A percentile compares a stretch with the other conserved stretches of the same genome.
phyloP scores from a whole-genome alignment of 2,797 vertebrate genomes.

The Gephyroberyx darwinii region DNA sequence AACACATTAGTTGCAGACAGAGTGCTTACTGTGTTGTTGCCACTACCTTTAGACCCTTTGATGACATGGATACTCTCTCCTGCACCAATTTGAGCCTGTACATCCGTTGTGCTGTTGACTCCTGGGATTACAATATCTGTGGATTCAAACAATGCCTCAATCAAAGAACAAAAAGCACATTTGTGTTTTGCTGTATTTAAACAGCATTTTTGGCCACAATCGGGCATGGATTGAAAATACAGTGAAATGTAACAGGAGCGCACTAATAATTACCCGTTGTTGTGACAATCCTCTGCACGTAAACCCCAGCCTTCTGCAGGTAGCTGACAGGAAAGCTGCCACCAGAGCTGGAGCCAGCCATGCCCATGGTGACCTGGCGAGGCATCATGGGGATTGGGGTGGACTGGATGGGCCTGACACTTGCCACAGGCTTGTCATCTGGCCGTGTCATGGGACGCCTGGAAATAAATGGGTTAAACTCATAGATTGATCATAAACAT shows the following conservation, averaged over 20 bases:
- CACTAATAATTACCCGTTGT: slow-evolving; percentile 86
- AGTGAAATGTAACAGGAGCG: not conserved
- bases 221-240: not conserved
- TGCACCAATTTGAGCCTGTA: slow-evolving; percentile 95
- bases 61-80: slow-evolving; percentile 98
- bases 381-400: slow-evolving; percentile 99
- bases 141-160: slow-evolving; percentile 16
- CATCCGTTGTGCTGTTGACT: slow-evolving; percentile 93
- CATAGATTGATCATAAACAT: slow-evolving; percentile 17
- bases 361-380: slow-evolving; percentile 88
- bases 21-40: not conserved
- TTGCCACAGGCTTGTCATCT: slow-evolving; percentile 96
- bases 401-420: slow-evolving; percentile 95
- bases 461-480: slow-evolving; percentile 27
- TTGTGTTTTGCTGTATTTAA: too few relatives aligned
- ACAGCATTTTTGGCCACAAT: too few relatives aligned
- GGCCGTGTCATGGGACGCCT: slow-evolving; percentile 90
- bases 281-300: slow-evolving; percentile 97
- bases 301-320: slow-evolving; percentile 95
- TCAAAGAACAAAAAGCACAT: too few relatives aligned
- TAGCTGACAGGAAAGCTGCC: slow-evolving; percentile 95
- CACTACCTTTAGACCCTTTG: slow-evolving; percentile 94
- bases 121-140: slow-evolving; percentile 98
- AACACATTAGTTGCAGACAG: not conserved
- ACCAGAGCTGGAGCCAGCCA: slow-evolving; percentile 85